phyloP scores from a whole-genome alignment of 2,888 invertebrate species.

The Tinea trinotella region DNA sequence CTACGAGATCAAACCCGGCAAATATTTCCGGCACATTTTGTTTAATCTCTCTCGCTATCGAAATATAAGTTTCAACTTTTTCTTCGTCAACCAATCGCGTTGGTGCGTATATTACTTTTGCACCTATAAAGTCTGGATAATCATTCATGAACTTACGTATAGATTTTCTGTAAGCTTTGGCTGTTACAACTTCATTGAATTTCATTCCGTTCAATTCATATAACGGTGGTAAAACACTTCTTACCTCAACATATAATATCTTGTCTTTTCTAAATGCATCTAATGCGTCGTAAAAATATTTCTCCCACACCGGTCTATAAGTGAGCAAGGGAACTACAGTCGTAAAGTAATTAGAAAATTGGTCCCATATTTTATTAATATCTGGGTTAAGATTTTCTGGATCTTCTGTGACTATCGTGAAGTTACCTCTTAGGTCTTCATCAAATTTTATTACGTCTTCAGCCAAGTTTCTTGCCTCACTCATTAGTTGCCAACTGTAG shows the following conservation, averaged over 20 bases:
- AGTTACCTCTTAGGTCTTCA: conserved; percentile 54
- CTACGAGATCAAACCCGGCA: conserved; percentile 86
- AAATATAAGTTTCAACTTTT: conserved; percentile 56
- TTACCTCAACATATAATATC: conserved; percentile 78
- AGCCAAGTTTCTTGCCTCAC: conserved; percentile 45
- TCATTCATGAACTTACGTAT: conserved; percentile 70
- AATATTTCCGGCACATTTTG: conserved; percentile 74
- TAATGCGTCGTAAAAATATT: conserved; percentile 76
- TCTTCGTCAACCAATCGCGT: conserved; percentile 50
- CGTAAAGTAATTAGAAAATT: conserved; percentile 70
- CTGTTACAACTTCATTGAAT: conserved; percentile 69
- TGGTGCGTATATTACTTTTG: conserved; percentile 79
- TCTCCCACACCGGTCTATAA: conserved; percentile 76
- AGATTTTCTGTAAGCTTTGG: conserved; percentile 70
- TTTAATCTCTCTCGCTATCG: conserved; percentile 47
- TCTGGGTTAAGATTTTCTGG: conserved; percentile 55
- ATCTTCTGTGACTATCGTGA: conserved; percentile 71
- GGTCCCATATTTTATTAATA: conserved; percentile 72
- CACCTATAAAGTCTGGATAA: conserved; percentile 78
- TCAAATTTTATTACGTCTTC: conserved; percentile 63
- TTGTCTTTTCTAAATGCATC: conserved; percentile 76
- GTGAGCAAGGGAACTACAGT: conserved; percentile 67
- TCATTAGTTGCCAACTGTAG: conserved; percentile 59
- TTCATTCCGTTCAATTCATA: conserved; percentile 77
- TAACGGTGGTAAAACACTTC: conserved; percentile 74